phyloP scores from a whole-genome alignment of 1,140 invertebrate genomes.

The Varroa destructor region DNA sequence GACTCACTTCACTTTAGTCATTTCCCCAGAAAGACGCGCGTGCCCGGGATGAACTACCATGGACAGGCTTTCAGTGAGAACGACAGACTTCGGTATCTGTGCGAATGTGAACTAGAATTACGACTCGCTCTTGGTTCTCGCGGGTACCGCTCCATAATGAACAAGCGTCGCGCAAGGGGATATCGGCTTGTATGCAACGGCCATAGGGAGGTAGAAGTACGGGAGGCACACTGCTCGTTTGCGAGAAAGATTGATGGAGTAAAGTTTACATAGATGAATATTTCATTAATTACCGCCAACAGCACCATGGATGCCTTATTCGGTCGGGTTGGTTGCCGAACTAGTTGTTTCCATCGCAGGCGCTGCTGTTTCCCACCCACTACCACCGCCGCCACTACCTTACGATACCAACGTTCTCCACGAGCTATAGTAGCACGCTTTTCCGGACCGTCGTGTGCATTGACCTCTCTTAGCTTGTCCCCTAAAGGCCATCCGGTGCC shows the following conservation, averaged over 20 bases:
- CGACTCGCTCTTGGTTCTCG: too few species aligned
- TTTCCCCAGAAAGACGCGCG: too few species aligned
- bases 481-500: too few species aligned
- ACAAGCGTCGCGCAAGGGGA: conserved; percentile 11
- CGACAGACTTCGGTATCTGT: too few species aligned
- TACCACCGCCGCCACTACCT: not conserved
- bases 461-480: not conserved
- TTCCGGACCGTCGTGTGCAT: not conserved
- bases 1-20: too few species aligned
- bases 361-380: not conserved
- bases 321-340: not conserved
- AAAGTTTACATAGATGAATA: conserved; percentile 28
- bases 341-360: not conserved
- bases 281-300: conserved; percentile 27
- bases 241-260: conserved; percentile 26
- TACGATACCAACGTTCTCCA: not conserved
- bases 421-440: not conserved
- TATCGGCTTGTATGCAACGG: too few species aligned
- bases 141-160: conserved; percentile 1
- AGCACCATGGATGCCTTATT: not conserved
- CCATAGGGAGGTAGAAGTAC: too few species aligned
- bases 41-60: too few species aligned
- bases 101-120: too few species aligned
- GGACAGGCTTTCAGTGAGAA: too few species aligned
- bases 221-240: conserved; percentile 8